Evolutionary conservation across 1,140 invertebrate species (phyloP), one percentile per base, ranked within the genome.

Genomic region (Drosophila ogumai): DNA sequence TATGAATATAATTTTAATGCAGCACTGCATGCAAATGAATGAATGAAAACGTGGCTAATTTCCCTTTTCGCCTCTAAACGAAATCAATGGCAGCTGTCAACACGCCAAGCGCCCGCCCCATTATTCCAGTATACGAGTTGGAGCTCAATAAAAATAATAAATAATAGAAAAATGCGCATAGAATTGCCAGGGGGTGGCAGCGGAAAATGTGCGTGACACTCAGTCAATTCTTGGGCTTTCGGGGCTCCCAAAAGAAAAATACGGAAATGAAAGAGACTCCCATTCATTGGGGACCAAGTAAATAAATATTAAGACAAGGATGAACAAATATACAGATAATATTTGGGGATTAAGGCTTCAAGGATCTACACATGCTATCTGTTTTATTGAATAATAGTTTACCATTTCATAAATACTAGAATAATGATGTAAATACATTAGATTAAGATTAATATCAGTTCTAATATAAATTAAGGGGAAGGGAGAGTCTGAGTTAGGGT

Each of bases 111-210:
- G 17, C 38, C 38, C 50, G 19, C 44, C 17, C 25, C 32, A 58
- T 38, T 31, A 58, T 38, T 25, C 28, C 13, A 44, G 19, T 50
- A 15, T 31, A n/a, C 56, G 34, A 19, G 28, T 8, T n/a, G 47
- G n/a, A 46, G 57, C 69, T 69, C 68, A 50, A 84, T 86, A 64
- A 71, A 72, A 84, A 88, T 81, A 81, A 88, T 90, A 88, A 88
- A 88, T 88, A 88, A 88, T 88, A 78, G 68, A 88, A 90, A 84
- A 88, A 90, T 84, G 77, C 84, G 84, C 85, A 87, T 90, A 80
- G 85, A 67, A 90, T 75, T 77, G 75, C 41, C 44, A 36, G 46
- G 56, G 34, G 19, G 38, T 19, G 8, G 32, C 13, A 9, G 49
- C 36, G 56, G 22, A 22, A 68, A 74, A 56, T 88, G 85, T 90